Base-by-base conservation (phyloP, 2,113 vertebrate species). In the Poeciliopsis prolifica region DNA sequence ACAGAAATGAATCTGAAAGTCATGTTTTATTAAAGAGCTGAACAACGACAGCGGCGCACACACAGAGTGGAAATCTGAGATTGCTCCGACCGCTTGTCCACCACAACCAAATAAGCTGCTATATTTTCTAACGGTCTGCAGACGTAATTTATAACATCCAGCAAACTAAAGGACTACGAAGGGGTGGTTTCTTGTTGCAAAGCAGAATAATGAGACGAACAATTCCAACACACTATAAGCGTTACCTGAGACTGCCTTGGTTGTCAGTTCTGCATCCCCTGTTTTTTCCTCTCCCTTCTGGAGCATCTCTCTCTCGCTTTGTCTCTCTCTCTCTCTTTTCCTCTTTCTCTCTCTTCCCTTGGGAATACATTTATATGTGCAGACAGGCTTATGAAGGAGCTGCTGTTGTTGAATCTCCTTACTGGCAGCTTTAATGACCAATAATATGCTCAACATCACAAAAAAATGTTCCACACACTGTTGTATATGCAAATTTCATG, bases 121-220 rank as follows among this genome's bases (percentile, higher is more conserved):
- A 75, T 85, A 74, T 68, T 80, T 81, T 86, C 71, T 86, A 91
- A 90, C 80, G 83, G 82, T 72, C 79, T 83, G 87, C 80, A 82
- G 85, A 91, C 82, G 80, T 83, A 86, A 89, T 89, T 89, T 88
- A 88, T 80, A 88, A 86, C 74, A 68, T 82, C 69, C 83, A 81
- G 77, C 67, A 66, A 78, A 77, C 70, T 58, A 37, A 63, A 77
- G 72, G 77, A 83, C 35, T 48, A 28, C 65, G 42, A 68, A 69
- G 72, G 60, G 48, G 77, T 44, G 54, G 29, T 71, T 86, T 80
- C 72, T 85, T 79, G 70, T 61, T 78, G 66, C 81, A 89, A 86
- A 86, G 67, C 68, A 69, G 81, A 86, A 91, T 91, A 93, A 93
- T 92, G 88, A 92, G 84, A 78, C 40, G 70, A 88, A 84, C 74